phyloP scores from a whole-genome alignment of 2,113 vertebrate genomes.

The Prietella phreatophila region DNA sequence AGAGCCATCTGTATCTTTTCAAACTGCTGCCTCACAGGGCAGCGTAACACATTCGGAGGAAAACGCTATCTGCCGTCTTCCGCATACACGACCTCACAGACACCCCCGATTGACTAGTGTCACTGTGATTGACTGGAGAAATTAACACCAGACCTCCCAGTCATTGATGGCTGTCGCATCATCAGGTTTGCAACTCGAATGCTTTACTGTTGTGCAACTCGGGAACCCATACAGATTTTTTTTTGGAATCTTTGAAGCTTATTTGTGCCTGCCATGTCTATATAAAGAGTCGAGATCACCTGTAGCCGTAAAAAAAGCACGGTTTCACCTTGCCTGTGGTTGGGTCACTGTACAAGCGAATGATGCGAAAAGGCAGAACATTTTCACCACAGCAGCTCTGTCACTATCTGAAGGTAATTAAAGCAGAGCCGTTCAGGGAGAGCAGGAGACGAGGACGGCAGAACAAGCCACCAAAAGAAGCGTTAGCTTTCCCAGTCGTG shows the following conservation, averaged over 20 bases:
- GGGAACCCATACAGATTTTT: background rate
- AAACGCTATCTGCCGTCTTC: background rate
- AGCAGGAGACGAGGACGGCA: slow-evolving; percentile 44
- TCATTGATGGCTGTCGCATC: background rate
- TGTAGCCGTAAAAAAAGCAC: no score
- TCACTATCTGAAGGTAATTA: slow-evolving; percentile 73
- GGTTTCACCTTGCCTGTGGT: background rate
- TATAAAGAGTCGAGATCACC: background rate
- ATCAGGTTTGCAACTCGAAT: background rate
- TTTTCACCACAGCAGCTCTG: slow-evolving; percentile 57
- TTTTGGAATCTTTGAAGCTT: background rate
- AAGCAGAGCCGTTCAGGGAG: slow-evolving; percentile 58
- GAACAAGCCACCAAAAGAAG: slow-evolving; percentile 60
- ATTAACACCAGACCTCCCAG: background rate
- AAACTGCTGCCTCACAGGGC: no score
- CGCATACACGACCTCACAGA: background rate
- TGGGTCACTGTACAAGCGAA: background rate
- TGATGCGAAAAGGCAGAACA: background rate
- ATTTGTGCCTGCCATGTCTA: background rate
- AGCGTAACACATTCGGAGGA: no score
- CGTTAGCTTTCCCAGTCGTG: slow-evolving; percentile 58
- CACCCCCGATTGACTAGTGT: background rate
- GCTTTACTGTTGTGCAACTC: background rate
- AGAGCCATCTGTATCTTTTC: no score
- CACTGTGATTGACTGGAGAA: background rate